Percentiles rank a stretch among this genome's conserved stretches.
Conservation (phyloP, 2,113 vertebrate genomes). For the Anthoscopus minutus region DNA sequence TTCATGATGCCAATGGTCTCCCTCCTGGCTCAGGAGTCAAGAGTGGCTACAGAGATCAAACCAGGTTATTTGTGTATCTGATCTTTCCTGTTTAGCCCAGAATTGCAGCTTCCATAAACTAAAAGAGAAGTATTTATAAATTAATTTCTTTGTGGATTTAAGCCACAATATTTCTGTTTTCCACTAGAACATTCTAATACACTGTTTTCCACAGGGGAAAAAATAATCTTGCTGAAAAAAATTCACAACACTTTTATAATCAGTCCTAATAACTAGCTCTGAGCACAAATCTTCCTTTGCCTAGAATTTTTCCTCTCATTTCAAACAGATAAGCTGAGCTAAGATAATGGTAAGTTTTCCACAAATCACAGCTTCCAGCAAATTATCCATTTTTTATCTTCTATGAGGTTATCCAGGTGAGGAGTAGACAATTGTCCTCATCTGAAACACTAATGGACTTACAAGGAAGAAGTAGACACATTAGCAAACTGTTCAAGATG, state of each 20-base stretch:
- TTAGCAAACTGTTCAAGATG: background rate
- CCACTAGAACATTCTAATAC: background rate
- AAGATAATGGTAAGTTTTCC: background rate
- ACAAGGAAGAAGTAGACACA: background rate
- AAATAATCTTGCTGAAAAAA: background rate
- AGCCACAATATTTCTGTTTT: background rate
- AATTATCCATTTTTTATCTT: background rate
- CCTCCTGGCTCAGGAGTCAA: background rate
- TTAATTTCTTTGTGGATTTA: background rate
- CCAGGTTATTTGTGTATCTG: background rate
- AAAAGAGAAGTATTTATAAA: background rate
- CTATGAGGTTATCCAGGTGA: background rate
- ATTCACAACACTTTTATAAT: accelerated
- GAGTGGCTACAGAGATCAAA: background rate
- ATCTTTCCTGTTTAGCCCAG: background rate
- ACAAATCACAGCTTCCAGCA: background rate
- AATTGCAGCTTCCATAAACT: background rate
- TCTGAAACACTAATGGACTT: background rate
- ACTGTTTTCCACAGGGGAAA: background rate
- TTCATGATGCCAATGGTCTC: background rate
- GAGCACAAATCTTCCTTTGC: background rate
- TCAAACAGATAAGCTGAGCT: background rate
- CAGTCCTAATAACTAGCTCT: background rate
- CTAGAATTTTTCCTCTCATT: background rate
- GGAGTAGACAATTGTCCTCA: background rate